A percentile compares a stretch with the other conserved stretches of the same genome.
Evolutionary conservation across 2,797 vertebrate species (phyloP).

Genomic region (Argentina silus): DNA sequence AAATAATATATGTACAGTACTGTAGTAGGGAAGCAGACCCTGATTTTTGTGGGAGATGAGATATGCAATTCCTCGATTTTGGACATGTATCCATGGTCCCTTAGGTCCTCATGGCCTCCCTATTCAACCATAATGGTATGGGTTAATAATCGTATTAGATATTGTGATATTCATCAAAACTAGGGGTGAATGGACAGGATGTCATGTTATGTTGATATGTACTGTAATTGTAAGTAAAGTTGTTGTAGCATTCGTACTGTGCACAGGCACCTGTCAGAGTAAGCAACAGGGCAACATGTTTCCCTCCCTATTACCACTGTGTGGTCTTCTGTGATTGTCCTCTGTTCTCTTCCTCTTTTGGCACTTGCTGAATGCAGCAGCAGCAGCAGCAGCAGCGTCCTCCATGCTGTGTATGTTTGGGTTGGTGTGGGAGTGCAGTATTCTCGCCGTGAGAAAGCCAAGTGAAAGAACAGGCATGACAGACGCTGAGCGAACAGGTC

Average conservation of each 20-base stretch:
- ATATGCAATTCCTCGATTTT: neutral
- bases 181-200: neutral
- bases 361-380: neutral
- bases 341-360: neutral
- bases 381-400: neutral
- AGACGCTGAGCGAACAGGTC: constrained; percentile 33
- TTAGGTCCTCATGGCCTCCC: no score
- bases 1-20: no score
- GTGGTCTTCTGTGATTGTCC: neutral
- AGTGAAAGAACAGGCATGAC: constrained; percentile 20
- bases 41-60: neutral
- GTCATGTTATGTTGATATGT: neutral
- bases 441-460: constrained; percentile 28
- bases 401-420: constrained; percentile 8
- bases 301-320: neutral
- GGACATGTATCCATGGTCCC: neutral
- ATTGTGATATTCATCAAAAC: neutral
- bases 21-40: neutral
- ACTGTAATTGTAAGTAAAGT: neutral
- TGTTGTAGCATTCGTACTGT: neutral
- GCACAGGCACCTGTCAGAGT: neutral
- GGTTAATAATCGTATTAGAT: neutral
- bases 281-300: neutral
- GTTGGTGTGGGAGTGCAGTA: constrained; percentile 36
- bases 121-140: neutral